Evolutionary conservation across 2,888 invertebrate species (phyloP).

Genomic region (Drosophila subquinaria): DNA sequence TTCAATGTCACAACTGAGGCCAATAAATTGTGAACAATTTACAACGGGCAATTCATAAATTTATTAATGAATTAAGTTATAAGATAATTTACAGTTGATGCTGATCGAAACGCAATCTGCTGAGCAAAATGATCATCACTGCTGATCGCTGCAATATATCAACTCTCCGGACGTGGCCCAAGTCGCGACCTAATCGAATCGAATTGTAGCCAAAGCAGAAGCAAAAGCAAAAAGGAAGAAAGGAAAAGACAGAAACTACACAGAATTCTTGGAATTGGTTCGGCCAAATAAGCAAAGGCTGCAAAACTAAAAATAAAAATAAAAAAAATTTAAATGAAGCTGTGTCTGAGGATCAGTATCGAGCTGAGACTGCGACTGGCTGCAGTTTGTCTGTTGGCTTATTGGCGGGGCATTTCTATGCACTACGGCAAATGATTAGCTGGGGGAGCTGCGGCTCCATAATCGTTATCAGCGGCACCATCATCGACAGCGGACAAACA

Average conservation of each 20-base stretch:
- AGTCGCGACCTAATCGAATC: constrained; percentile 69
- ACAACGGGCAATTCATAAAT: constrained; percentile 83
- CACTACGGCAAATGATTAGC: constrained; percentile 45
- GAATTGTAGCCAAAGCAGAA: constrained; percentile 61
- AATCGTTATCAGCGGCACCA: constrained; percentile 75
- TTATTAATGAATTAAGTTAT: constrained; percentile 85
- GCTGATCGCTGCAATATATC: constrained; percentile 82
- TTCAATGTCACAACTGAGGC: constrained; percentile 59
- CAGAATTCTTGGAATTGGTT: constrained; percentile 62
- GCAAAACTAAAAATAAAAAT: constrained; percentile 29
- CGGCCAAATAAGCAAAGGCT: constrained; percentile 58
- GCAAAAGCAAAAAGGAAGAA: neutral
- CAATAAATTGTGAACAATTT: constrained; percentile 83
- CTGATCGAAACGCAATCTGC: constrained; percentile 73
- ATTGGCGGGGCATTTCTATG: constrained; percentile 51
- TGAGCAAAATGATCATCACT: constrained; percentile 79
- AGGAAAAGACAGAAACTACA: constrained; percentile 27
- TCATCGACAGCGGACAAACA: constrained; percentile 44
- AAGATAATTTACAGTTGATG: constrained; percentile 82
- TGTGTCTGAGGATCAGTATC: constrained; percentile 46
- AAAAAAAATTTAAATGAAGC: constrained; percentile 75
- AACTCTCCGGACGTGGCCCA: constrained; percentile 62
- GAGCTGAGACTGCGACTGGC: constrained; percentile 28
- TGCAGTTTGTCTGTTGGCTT: constrained; percentile 59
- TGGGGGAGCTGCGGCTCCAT: constrained; percentile 44